Percentiles rank a stretch among this genome's conserved stretches.
Conservation (phyloP, 2,113 vertebrate genomes). For the Ginglymostoma cirratum region DNA sequence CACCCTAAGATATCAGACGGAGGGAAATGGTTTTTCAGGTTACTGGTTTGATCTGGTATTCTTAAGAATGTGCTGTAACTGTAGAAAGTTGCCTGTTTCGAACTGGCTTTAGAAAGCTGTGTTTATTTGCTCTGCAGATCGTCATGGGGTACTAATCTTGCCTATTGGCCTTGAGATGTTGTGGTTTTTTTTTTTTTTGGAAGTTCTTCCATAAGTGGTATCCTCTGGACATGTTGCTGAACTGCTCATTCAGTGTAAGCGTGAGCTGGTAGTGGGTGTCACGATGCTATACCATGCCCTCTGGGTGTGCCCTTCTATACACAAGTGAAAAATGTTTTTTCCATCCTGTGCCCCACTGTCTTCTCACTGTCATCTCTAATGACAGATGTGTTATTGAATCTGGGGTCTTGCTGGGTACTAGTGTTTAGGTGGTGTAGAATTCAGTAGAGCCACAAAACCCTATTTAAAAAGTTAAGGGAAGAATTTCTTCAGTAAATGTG, state of each 20-base stretch:
- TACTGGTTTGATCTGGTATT: background rate
- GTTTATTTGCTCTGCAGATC: background rate
- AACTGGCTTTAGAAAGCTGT: background rate
- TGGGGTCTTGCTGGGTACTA: background rate
- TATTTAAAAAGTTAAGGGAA: background rate
- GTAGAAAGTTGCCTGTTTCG: background rate
- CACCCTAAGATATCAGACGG: no score
- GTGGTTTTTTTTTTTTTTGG: background rate
- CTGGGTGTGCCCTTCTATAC: background rate
- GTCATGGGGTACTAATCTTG: background rate
- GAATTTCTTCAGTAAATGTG: background rate
- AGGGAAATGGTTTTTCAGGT: no score
- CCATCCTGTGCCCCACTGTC: background rate
- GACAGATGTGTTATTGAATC: background rate
- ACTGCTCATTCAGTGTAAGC: background rate
- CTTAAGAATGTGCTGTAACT: background rate
- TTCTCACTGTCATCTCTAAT: background rate
- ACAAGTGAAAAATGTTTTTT: background rate
- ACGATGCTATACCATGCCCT: background rate
- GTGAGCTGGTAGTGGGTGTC: background rate
- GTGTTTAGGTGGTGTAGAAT: no score
- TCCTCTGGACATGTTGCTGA: background rate
- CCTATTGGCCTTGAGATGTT: background rate
- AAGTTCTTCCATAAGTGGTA: background rate
- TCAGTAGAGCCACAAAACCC: no score